A percentile compares a stretch with the other conserved stretches of the same genome.
Evolutionary conservation across 2,113 vertebrate genomes (phyloP).

Genomic region (Sylvilagus bachmani): DNA sequence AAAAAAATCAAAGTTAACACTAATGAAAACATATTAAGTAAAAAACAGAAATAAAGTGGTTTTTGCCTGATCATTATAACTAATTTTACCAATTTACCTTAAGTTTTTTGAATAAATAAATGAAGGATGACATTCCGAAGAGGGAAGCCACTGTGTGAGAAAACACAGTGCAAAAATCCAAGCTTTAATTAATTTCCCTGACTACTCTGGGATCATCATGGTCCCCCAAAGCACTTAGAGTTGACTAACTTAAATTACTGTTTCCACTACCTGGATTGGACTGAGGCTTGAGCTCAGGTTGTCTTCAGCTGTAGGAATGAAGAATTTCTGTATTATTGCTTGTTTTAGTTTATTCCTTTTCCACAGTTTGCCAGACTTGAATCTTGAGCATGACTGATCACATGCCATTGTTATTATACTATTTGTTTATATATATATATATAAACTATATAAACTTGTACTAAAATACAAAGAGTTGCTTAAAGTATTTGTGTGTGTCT

Average conservation of each 20-base stretch:
- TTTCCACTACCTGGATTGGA: background rate
- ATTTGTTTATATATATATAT: background rate
- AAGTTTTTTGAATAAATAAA: slow-evolving; percentile 24
- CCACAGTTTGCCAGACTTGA: background rate
- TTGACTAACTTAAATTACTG: background rate
- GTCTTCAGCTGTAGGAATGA: background rate
- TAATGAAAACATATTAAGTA: background rate
- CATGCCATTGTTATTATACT: background rate
- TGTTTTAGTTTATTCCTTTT: background rate
- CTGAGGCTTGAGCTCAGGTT: background rate
- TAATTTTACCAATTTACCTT: background rate
- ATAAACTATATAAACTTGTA: background rate
- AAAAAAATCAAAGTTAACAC: background rate
- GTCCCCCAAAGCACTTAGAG: background rate
- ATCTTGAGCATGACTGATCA: background rate
- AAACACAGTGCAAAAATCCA: background rate
- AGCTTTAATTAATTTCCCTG: background rate
- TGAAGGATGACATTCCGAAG: background rate
- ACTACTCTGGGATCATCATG: background rate
- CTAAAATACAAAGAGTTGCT: background rate
- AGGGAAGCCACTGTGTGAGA: background rate
- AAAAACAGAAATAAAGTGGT: background rate
- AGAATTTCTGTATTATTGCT: background rate
- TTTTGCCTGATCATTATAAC: background rate
- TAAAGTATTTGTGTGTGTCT: background rate